These are phyloP conservation scores for Diachasma alloeum DNA, from an alignment of 1,140 invertebrate genomes.

Conservation along the genomic window DNA sequence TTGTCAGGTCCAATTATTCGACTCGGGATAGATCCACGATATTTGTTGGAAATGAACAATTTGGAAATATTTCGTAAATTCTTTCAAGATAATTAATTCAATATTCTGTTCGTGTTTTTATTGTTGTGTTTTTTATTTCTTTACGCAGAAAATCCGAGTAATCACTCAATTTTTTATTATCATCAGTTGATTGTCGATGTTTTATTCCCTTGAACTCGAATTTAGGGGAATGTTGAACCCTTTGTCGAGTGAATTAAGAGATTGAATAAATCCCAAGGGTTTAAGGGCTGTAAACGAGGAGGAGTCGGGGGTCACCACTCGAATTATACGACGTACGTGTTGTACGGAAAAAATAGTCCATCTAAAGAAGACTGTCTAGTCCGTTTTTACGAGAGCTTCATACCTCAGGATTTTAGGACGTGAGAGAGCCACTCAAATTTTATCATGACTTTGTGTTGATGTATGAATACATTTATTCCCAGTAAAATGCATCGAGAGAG, in stretches of 20 bases:
- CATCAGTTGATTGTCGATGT: background rate
- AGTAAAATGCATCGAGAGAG: constrained; percentile 35
- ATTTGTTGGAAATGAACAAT: no score
- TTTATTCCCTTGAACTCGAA: background rate
- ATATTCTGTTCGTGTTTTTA: no score
- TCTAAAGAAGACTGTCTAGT: constrained; percentile 2
- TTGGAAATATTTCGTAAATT: no score
- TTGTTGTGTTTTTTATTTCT: no score
- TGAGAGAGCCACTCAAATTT: constrained; percentile 53
- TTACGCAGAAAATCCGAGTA: background rate
- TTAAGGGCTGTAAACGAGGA: background rate
- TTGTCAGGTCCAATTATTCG: no score
- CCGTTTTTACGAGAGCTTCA: constrained; percentile 13
- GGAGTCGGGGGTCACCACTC: background rate
- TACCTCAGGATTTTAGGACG: background rate
- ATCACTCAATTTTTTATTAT: background rate
- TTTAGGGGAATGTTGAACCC: background rate
- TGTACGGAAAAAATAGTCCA: background rate
- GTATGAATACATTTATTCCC: constrained; percentile 21
- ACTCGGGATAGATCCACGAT: no score
- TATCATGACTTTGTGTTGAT: constrained; percentile 64
- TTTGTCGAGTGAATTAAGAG: background rate
- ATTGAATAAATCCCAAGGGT: background rate
- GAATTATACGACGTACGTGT: background rate
- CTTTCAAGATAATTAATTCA: no score